Conservation (phyloP, 2,888 invertebrate genomes). For the Troides aeacus region DNA sequence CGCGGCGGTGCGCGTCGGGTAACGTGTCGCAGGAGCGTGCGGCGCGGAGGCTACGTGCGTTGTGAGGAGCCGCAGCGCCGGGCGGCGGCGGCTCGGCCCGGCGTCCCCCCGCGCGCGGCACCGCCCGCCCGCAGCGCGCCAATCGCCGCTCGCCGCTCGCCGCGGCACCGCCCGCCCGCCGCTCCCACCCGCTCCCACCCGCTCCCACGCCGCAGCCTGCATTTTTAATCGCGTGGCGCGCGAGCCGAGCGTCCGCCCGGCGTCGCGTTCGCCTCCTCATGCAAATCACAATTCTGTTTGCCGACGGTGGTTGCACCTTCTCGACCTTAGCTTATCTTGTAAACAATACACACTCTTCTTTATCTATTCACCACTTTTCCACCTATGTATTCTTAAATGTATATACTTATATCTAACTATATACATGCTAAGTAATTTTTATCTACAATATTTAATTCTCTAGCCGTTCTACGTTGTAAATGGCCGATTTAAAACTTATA, state of each 20-base stretch:
- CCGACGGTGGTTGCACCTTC: constrained; percentile 70
- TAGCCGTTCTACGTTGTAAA: background rate
- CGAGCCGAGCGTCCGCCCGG: constrained; percentile 66
- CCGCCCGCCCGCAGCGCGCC: constrained; percentile 42
- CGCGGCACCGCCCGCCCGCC: constrained; percentile 64
- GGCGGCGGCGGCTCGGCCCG: constrained; percentile 56
- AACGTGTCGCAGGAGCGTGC: constrained; percentile 71
- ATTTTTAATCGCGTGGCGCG: constrained; percentile 76
- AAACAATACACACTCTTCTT: constrained; percentile 46
- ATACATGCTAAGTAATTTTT: background rate
- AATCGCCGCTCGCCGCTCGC: constrained; percentile 46
- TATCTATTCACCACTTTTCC: constrained; percentile 33
- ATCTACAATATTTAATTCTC: background rate
- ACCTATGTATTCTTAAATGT: constrained; percentile 28
- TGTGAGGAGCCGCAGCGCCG: constrained; percentile 67
- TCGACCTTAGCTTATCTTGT: constrained; percentile 62
- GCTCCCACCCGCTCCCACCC: constrained; percentile 57
- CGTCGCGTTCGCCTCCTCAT: constrained; percentile 55
- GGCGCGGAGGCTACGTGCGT: constrained; percentile 75
- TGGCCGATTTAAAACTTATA: background rate
- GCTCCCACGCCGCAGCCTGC: constrained; percentile 70
- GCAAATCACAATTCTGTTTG: constrained; percentile 76
- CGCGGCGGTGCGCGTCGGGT: constrained; percentile 67
- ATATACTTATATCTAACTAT: constrained; percentile 5
- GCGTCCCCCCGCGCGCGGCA: constrained; percentile 49